Evolutionary conservation across 2,888 invertebrate species (phyloP), one percentile per base, ranked within the genome.

Genomic region (Polylopha cassiicola): DNA sequence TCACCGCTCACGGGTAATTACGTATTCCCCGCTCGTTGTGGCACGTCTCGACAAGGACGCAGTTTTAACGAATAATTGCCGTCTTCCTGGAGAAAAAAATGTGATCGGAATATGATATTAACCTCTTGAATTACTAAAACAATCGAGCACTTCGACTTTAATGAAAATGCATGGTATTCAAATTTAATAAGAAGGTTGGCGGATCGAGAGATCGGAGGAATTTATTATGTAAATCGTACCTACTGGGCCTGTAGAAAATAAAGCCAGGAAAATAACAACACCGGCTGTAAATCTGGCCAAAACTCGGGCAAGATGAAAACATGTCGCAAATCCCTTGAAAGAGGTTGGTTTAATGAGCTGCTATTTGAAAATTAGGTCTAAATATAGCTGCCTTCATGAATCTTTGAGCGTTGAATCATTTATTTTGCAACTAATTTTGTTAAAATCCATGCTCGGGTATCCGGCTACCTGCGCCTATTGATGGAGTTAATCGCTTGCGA

Each of bases 1-100:
- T 46, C 53, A 41, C 24, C 24, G 36, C 24, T 14, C 31, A 13
- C 59, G 62, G 61, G 46, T 61, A 62, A 71, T 74, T 68, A 65
- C 51, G 53, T 63, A 76, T 74, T 77, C 75, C 53, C 31, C 43
- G 41, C 53, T 53, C 57, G 66, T 62, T 58, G 53, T 53, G 52
- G 47, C 48, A 47, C 46, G 60, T 44, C 44, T 48, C 44, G 43
- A 29, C 43, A 41, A 45, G 51, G 49, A 51, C 51, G 55, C 47
- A 54, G 49, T 53, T 61, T 58, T 56, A 65, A 55, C 53, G 60
- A 53, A 46, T 62, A 61, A 65, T 69, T 67, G 55, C 51, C 52
- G 57, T 52, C 53, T 55, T 51, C 54, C 57, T 39, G 37, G 43
- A 21, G 43, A 43, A 39, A 44, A 45, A 23, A 26, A 36, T 44